These are phyloP conservation scores for Oenanthe melanoleuca DNA, from an alignment of 2,113 vertebrate genomes.

Conservation along the genomic window DNA sequence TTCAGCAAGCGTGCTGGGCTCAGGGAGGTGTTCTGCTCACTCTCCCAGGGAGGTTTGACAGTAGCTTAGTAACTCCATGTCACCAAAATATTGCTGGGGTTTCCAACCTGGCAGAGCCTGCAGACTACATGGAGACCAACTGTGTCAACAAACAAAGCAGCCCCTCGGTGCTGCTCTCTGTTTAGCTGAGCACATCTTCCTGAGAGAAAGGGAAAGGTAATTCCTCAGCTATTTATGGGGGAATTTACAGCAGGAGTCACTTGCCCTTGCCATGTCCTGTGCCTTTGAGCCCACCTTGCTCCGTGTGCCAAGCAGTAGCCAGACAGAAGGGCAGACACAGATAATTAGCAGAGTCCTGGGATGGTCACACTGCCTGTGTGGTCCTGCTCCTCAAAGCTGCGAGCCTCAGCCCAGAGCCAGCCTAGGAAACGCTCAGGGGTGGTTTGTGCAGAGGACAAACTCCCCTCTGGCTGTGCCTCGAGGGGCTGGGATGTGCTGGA, in stretches of 20 bases:
- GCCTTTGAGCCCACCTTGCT: constrained; percentile 47
- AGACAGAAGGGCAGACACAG: neutral
- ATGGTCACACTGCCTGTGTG: constrained; percentile 34
- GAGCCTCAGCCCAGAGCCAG: neutral
- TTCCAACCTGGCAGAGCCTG: constrained; percentile 59
- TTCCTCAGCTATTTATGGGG: constrained; percentile 56
- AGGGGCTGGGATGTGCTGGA: neutral
- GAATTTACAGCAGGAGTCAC: neutral
- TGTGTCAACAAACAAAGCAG: constrained; percentile 71
- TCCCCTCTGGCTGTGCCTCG: neutral
- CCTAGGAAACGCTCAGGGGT: neutral
- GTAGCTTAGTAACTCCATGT: constrained; percentile 68
- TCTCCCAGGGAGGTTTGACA: constrained; percentile 25
- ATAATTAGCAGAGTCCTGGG: neutral
- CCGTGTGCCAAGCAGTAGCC: constrained; percentile 53
- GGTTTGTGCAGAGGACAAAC: neutral
- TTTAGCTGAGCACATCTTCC: constrained; percentile 39
- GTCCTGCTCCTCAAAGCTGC: constrained; percentile 6
- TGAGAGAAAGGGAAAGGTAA: constrained; percentile 34
- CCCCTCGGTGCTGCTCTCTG: neutral
- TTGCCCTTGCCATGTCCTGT: neutral
- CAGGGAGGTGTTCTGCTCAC: neutral
- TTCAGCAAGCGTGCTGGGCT: neutral
- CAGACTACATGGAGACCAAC: constrained; percentile 65
- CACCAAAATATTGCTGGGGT: constrained; percentile 75